Conservation (phyloP, 2,113 vertebrate species). For the Cromileptes altivelis region DNA sequence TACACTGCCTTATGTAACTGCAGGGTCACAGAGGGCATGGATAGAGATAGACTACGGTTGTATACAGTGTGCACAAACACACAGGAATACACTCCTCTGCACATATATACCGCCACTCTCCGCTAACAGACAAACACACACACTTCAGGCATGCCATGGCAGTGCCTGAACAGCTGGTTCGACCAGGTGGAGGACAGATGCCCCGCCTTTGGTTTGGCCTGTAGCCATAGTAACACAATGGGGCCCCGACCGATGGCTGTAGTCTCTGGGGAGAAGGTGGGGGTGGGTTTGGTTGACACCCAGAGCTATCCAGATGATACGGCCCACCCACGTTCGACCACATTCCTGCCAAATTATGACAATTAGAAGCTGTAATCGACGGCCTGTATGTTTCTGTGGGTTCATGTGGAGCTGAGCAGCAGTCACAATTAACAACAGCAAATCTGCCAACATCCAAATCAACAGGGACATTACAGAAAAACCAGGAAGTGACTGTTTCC, state of each 20-base stretch:
- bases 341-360: slow-evolving; percentile 66
- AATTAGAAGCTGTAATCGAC: slow-evolving; percentile 67
- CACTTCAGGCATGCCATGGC: slow-evolving; percentile 63
- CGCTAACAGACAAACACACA: slow-evolving; percentile 21
- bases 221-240: slow-evolving; percentile 76
- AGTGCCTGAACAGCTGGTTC: slow-evolving; percentile 76
- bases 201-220: slow-evolving; percentile 76
- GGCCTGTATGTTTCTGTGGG: slow-evolving; percentile 46
- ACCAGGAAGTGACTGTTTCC: slow-evolving; percentile 43
- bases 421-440: slow-evolving; percentile 45
- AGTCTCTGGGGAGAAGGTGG: slow-evolving; percentile 45
- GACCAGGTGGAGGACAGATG: slow-evolving; percentile 82
- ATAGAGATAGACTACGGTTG: slow-evolving; percentile 12
- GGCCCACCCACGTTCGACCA: slow-evolving; percentile 67
- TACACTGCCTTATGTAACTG: slow-evolving; percentile 57
- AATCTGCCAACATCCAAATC: slow-evolving; percentile 45
- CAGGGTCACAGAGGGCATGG: slow-evolving; percentile 47
- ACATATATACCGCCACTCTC: not conserved
- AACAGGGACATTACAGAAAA: slow-evolving; percentile 33
- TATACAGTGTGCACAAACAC: slow-evolving; percentile 1
- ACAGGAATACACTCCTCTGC: slow-evolving; percentile 28
- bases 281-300: slow-evolving; percentile 61
- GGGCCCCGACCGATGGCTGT: slow-evolving; percentile 57
- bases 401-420: slow-evolving; percentile 21
- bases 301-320: slow-evolving; percentile 65